Evolutionary conservation across 2,888 invertebrate genomes (phyloP).

Genomic region (Tetramorium bicarinatum): DNA sequence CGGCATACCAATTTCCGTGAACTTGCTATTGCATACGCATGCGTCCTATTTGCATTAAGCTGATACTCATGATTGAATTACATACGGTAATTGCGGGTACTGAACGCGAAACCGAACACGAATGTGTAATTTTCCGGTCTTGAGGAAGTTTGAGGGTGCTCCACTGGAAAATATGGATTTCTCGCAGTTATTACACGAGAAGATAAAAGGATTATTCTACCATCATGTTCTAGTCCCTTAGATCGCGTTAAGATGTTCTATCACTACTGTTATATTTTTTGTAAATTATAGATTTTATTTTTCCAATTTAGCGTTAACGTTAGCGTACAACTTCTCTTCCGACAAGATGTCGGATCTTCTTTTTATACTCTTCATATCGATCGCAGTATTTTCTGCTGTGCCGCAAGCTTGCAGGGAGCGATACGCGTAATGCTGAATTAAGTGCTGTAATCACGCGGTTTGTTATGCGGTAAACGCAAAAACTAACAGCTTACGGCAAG

Average conservation of each 20-base stretch:
- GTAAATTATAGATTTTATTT: constrained; percentile 1
- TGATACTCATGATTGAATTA: constrained; percentile 48
- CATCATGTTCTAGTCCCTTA: not conserved
- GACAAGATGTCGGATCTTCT: not conserved
- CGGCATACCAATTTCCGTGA: constrained; percentile 26
- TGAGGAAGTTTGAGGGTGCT: constrained; percentile 16
- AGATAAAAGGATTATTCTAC: not conserved
- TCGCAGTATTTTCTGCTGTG: not conserved
- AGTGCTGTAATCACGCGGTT: constrained; percentile 5
- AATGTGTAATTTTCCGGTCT: constrained; percentile 43
- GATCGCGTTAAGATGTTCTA: not conserved
- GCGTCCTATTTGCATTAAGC: constrained; percentile 37
- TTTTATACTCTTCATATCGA: not conserved
- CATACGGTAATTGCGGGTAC: constrained; percentile 42
- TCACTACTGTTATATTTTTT: not conserved
- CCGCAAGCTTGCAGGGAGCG: not conserved
- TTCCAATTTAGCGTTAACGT: not conserved
- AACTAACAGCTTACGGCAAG: not conserved
- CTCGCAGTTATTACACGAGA: not conserved
- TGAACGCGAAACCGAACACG: constrained; percentile 19
- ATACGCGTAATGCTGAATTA: constrained; percentile 9
- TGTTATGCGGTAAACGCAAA: not conserved
- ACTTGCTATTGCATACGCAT: not conserved
- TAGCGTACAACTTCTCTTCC: not conserved
- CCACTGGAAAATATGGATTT: constrained; percentile 2